phyloP scores from a whole-genome alignment of 2,888 invertebrate genomes.

The Opisthograptis luteolata region DNA sequence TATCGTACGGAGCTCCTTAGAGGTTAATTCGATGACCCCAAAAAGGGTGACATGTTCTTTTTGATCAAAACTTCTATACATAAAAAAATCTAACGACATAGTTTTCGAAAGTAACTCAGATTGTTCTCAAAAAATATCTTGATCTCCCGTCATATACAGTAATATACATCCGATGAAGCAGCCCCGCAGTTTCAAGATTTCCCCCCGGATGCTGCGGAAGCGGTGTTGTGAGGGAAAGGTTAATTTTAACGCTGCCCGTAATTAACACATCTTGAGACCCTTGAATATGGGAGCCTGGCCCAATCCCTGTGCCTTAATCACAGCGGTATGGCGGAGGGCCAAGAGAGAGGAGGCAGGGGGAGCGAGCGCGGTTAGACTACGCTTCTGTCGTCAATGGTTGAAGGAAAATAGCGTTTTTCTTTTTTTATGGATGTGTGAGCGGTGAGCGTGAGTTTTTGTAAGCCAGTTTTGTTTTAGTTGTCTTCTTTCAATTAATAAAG shows the following conservation, averaged over 20 bases:
- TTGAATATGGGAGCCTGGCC: slow-evolving; percentile 67
- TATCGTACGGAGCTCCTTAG: too few relatives aligned
- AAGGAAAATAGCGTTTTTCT: background rate
- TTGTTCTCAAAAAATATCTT: background rate
- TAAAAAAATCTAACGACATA: too few relatives aligned
- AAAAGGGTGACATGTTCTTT: too few relatives aligned
- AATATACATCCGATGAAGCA: slow-evolving; percentile 1
- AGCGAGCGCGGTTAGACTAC: background rate
- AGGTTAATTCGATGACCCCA: too few relatives aligned
- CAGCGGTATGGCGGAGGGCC: slow-evolving; percentile 36
- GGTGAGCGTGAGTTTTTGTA: too few relatives aligned
- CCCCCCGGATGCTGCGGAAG: slow-evolving; percentile 35
- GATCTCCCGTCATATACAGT: background rate
- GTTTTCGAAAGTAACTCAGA: too few relatives aligned
- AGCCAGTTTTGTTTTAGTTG: too few relatives aligned
- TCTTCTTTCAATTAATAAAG: too few relatives aligned
- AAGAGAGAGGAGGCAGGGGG: slow-evolving; percentile 37
- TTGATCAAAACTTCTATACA: too few relatives aligned
- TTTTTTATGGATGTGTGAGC: too few relatives aligned
- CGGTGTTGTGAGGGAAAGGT: slow-evolving; percentile 66
- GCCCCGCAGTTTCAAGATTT: slow-evolving; percentile 5
- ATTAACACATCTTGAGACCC: slow-evolving; percentile 79
- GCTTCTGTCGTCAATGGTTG: background rate
- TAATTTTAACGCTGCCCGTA: slow-evolving; percentile 78
- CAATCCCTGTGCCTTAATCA: slow-evolving; percentile 67